Conservation (phyloP, 2,888 invertebrate species). For the Perizoma flavofasciatum region DNA sequence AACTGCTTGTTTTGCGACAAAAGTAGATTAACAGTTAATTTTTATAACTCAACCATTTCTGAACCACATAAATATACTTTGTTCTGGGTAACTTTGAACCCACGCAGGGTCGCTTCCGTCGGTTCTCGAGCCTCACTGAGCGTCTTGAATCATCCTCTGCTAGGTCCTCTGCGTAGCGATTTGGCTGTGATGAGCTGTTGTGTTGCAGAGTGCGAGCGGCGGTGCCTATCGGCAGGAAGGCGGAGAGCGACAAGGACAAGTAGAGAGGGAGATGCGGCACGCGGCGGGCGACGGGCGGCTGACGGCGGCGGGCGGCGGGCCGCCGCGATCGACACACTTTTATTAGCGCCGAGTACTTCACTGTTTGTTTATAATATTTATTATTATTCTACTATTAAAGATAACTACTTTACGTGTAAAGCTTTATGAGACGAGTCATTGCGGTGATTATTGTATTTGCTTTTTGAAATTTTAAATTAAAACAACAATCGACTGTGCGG, state of each 20-base stretch:
- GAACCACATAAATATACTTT: too few relatives aligned
- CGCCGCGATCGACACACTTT: constrained; percentile 79
- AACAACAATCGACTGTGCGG: constrained; percentile 58
- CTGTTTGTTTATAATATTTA: constrained; percentile 79
- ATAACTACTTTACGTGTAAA: constrained; percentile 80
- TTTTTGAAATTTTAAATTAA: constrained; percentile 84
- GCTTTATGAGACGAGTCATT: constrained; percentile 81
- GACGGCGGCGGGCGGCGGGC: constrained; percentile 48
- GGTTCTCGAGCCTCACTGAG: too few relatives aligned
- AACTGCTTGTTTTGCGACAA: too few relatives aligned
- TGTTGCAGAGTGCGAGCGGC: constrained; percentile 91
- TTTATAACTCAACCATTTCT: too few relatives aligned
- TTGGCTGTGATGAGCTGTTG: constrained; percentile 6
- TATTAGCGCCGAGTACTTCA: constrained; percentile 66
- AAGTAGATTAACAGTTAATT: too few relatives aligned
- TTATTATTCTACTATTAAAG: constrained; percentile 76
- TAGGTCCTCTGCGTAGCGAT: neutral
- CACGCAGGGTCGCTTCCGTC: too few relatives aligned
- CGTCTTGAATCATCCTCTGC: too few relatives aligned
- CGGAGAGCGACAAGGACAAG: constrained; percentile 93
- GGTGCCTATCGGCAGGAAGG: constrained; percentile 94
- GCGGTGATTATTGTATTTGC: constrained; percentile 83
- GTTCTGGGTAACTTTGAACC: too few relatives aligned
- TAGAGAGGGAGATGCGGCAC: constrained; percentile 72
- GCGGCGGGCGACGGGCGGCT: constrained; percentile 71